A percentile compares a stretch with the other conserved stretches of the same genome.
These are phyloP conservation scores for Ctenopoma multispine DNA, from an alignment of 2,797 vertebrate species.

Conservation along the genomic window DNA sequence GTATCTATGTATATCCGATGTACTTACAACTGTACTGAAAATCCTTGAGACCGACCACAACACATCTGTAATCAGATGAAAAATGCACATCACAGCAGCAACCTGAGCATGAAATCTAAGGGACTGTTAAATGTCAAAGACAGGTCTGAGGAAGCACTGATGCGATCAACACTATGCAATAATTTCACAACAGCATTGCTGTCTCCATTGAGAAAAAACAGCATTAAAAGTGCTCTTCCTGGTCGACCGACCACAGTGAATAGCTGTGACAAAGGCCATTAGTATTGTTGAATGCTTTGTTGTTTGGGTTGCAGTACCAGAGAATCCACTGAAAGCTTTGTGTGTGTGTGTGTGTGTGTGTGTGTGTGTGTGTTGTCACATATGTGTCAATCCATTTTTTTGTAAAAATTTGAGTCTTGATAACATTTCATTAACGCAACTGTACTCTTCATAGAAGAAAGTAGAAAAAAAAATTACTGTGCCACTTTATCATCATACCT, in stretches of 20 bases:
- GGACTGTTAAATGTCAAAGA: constrained; percentile 6
- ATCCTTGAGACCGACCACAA: not conserved
- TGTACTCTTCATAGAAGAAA: constrained; percentile 22
- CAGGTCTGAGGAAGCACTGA: not conserved
- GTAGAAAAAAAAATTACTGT: constrained; percentile 41
- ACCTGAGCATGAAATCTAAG: constrained; percentile 2
- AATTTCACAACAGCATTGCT: not conserved
- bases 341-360: too few species aligned
- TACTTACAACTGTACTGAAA: too few species aligned
- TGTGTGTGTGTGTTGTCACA: too few species aligned
- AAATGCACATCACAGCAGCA: not conserved
- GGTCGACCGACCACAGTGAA: not conserved
- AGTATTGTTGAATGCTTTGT: not conserved
- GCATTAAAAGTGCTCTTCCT: not conserved
- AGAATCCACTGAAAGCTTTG: not conserved
- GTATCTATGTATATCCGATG: too few species aligned
- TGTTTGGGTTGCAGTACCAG: not conserved
- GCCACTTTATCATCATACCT: constrained; percentile 30
- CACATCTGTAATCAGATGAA: not conserved
- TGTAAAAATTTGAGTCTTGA: not conserved
- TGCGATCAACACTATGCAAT: not conserved
- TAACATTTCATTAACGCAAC: constrained; percentile 10
- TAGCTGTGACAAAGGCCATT: not conserved
- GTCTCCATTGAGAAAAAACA: not conserved
- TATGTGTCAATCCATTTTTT: not conserved